These are phyloP conservation scores for Cossypha polioptera DNA, from an alignment of 2,797 vertebrate species.

Conservation along the genomic window DNA sequence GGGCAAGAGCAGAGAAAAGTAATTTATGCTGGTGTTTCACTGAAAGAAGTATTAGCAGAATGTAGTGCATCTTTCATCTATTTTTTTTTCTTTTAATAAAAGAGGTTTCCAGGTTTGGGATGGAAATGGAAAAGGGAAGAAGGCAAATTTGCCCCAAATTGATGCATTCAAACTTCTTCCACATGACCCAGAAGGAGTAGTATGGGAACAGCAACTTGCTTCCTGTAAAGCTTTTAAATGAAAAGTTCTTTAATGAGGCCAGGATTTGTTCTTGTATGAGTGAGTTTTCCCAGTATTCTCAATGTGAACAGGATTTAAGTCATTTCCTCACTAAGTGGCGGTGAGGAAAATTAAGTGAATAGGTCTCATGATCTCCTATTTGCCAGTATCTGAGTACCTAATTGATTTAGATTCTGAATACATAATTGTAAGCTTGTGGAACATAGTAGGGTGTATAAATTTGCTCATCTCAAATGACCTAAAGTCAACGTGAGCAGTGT, in stretches of 20 bases:
- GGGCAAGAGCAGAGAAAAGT: background rate
- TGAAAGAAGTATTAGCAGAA: background rate
- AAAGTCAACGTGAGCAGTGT: background rate
- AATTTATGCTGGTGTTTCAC: background rate
- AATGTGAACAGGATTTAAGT: constrained; percentile 31
- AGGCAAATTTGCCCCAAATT: background rate
- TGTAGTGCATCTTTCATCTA: background rate
- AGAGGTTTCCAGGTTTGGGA: background rate
- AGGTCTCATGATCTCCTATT: background rate
- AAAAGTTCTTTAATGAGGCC: background rate
- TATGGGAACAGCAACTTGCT: background rate
- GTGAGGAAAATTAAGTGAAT: constrained; percentile 10
- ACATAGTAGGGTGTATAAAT: background rate
- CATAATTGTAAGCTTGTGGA: background rate
- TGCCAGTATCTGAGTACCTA: background rate
- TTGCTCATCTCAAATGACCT: background rate
- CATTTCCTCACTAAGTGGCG: constrained; percentile 11
- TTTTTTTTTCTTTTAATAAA: background rate
- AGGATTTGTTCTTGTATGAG: background rate
- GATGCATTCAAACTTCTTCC: background rate
- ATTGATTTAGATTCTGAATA: constrained; percentile 1
- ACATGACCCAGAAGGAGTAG: background rate
- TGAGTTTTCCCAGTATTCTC: background rate
- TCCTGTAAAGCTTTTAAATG: background rate
- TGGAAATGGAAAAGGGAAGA: background rate